Conservation (phyloP, 2,888 invertebrate genomes). For the Tenodera sinensis region DNA sequence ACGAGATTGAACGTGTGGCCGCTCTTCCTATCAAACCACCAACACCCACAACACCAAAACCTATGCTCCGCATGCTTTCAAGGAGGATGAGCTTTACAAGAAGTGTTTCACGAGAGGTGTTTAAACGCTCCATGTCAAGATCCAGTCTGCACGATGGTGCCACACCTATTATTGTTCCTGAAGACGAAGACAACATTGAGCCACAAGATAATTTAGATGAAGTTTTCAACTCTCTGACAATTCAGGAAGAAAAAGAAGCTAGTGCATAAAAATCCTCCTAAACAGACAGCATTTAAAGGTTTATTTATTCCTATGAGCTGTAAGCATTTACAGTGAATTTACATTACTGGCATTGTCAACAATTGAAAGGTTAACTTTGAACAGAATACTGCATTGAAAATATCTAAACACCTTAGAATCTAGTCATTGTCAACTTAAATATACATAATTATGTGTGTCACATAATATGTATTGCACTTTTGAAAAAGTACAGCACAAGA, state of each 20-base stretch:
- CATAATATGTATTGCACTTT: too few species aligned
- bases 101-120: conserved; percentile 53
- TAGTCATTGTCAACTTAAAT: background rate
- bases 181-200: conserved; percentile 32
- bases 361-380: background rate
- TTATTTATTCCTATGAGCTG: background rate
- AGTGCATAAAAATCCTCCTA: background rate
- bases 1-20: conserved; percentile 39
- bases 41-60: conserved; percentile 13
- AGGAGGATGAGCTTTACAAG: conserved; percentile 56
- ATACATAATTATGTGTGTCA: too few species aligned
- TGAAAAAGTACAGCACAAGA: too few species aligned
- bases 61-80: conserved; percentile 26
- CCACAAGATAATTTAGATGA: conserved; percentile 21
- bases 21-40: conserved; percentile 37
- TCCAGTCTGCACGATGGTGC: conserved; percentile 34
- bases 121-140: conserved; percentile 36
- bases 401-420: background rate
- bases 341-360: too few species aligned
- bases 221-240: conserved; percentile 25
- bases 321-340: too few species aligned
- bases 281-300: background rate
- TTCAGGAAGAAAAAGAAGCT: conserved; percentile 33
- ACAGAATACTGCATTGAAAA: background rate
- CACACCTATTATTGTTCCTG: conserved; percentile 34